Evolutionary conservation across 1,140 invertebrate species (phyloP).

Genomic region (Arion vulgaris): DNA sequence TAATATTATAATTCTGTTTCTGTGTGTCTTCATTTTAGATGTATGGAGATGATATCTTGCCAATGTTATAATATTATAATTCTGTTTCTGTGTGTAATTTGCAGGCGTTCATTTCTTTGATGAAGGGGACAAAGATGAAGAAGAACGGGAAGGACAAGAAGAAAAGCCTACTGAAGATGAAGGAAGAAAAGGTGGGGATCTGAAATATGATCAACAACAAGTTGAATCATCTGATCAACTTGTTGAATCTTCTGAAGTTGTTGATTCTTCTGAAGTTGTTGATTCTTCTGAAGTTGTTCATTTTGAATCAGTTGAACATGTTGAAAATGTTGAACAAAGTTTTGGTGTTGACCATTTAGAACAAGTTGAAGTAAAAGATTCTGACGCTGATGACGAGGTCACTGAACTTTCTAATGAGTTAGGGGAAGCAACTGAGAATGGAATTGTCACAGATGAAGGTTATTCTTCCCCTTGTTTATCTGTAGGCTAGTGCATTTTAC

Average conservation of each 20-base stretch:
- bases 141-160: slow-evolving; percentile 32
- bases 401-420: no score
- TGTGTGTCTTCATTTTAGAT: no score
- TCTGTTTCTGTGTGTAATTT: no score
- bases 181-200: slow-evolving; percentile 14
- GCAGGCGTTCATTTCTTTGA: background rate
- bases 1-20: no score
- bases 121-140: slow-evolving; percentile 31
- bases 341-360: slow-evolving; percentile 28
- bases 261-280: background rate
- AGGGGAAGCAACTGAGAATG: no score
- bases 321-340: slow-evolving; percentile 4
- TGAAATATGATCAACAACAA: background rate
- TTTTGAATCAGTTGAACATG: slow-evolving; percentile 29
- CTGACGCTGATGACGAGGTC: no score
- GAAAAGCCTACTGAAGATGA: background rate
- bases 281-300: background rate
- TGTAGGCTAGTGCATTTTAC: no score
- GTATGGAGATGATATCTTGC: no score
- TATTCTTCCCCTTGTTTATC: no score
- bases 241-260: background rate
- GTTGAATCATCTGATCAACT: background rate
- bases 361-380: slow-evolving; percentile 33
- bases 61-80: no score
- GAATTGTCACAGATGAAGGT: no score